Evolutionary conservation across 2,797 vertebrate species (phyloP), one percentile per base, ranked within the genome.

Genomic region (Phalanger gymnotis): DNA sequence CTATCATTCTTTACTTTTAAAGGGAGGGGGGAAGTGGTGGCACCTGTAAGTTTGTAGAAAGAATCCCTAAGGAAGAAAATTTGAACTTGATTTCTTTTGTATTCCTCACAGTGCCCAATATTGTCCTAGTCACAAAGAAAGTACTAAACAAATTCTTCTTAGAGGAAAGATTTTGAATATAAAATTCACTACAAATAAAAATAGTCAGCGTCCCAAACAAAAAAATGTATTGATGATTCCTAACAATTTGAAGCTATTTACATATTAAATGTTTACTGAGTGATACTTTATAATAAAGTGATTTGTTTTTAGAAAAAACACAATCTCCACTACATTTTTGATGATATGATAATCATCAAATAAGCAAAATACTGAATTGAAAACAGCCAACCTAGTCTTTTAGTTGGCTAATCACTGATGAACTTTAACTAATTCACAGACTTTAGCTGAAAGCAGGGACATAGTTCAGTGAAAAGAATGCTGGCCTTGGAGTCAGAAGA

Each of bases 211-310:
- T 28, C 91, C 52, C 91, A 95, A 96, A 92, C 28, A 91, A 94
- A 91, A n/a, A 40, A 40, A 94, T 47, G 87, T 66, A 52, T 90
- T 22, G 53, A 53, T 90, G 90, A 94, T 73, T 95, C 40, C 28
- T 91, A 55, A 90, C 92, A 93, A 52, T 58, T 81, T 92, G 91
- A 90, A 92, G 16, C 55, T 93, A 40, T 54, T 95, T 90, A 90
- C 34, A 94, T 16, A 94, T 91, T 52, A 94, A 73, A 95, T 94
- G 54, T 92, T 97, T 94, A 94, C 47, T 94, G 93, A 95, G 92
- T 94, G 91, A 96, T 53, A 92, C 58, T 94, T 92, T 91, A 81
- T 81, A 81, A 6, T 81, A 81, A 40, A 6, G 5, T 47, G 22
- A 47, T 25, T 81, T 81, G n/a, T 47, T 81, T 73, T 73, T 19